These are phyloP conservation scores for Actinopyga echinites DNA, from an alignment of 53 echinoderm and acorn worm species.

Conservation along the genomic window DNA sequence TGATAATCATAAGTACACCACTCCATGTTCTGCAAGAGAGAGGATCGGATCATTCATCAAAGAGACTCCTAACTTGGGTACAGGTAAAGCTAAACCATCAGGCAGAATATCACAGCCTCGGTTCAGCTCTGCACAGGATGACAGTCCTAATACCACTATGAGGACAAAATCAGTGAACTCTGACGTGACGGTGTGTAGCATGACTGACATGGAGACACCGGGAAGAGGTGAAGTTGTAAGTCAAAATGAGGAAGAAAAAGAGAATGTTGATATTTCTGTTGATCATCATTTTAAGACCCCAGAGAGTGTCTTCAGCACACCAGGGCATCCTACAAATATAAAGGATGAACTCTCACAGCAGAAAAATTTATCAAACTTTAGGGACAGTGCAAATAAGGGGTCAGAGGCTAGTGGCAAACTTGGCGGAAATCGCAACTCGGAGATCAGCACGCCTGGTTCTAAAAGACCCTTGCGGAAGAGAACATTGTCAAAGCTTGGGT, in stretches of 20 bases:
- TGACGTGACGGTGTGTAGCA: not conserved
- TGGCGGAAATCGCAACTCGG: not conserved
- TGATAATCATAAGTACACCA: not conserved
- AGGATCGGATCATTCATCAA: not conserved
- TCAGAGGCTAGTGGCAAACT: not conserved
- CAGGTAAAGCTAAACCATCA: not conserved
- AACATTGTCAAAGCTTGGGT: constrained; percentile 10
- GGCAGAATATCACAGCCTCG: constrained; percentile 7
- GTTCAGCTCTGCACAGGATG: constrained; percentile 8
- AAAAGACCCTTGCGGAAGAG: not conserved
- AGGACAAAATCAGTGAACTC: not conserved
- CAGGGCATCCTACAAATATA: too few species aligned
- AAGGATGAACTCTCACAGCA: too few species aligned
- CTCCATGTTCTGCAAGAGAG: not conserved
- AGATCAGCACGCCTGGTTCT: constrained; percentile 5
- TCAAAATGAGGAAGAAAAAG: not conserved
- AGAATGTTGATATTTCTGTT: not conserved
- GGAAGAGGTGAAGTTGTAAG: not conserved
- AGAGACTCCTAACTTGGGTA: constrained; percentile 12
- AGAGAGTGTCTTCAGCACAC: too few species aligned
- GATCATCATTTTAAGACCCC: too few species aligned
- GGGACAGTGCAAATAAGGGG: not conserved
- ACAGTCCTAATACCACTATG: constrained; percentile 12
- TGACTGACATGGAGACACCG: not conserved
- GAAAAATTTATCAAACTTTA: too few species aligned